Conservation (phyloP, 2,888 invertebrate genomes). For the Brachypterus glaber region DNA sequence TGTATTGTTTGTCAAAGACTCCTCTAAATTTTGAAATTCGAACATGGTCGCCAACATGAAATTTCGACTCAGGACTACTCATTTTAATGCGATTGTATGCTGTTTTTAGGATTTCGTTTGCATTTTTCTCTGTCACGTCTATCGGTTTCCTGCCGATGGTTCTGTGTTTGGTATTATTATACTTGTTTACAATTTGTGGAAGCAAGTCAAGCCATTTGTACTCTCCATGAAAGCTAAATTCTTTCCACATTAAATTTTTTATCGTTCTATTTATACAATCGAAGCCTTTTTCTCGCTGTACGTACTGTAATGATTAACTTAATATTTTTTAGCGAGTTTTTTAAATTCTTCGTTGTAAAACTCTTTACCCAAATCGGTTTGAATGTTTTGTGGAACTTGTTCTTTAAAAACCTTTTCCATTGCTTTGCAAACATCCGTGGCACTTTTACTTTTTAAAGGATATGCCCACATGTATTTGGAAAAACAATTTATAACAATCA, state of each 20-base stretch:
- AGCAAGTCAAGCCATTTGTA: slow-evolving; percentile 14
- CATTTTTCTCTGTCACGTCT: too few species aligned
- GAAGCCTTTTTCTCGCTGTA: slow-evolving; percentile 2
- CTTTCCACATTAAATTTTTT: slow-evolving; percentile 12
- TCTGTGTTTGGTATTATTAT: slow-evolving; percentile 3
- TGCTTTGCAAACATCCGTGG: slow-evolving; percentile 20
- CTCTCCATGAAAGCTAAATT: slow-evolving; percentile 21
- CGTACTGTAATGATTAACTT: slow-evolving; percentile 15
- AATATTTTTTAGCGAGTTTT: slow-evolving; percentile 10
- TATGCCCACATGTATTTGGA: slow-evolving; percentile 33
- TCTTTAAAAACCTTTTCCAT: slow-evolving; percentile 9
- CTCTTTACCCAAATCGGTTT: slow-evolving; percentile 15
- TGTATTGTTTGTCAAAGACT: slow-evolving; percentile 29
- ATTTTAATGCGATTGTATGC: too few species aligned
- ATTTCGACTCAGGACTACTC: slow-evolving; percentile 13
- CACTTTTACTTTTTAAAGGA: slow-evolving; percentile 29
- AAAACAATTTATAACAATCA: slow-evolving; percentile 32
- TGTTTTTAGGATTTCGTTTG: too few species aligned
- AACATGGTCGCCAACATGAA: slow-evolving; percentile 26
- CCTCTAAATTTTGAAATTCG: slow-evolving; percentile 26
- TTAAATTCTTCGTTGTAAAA: slow-evolving; percentile 12
- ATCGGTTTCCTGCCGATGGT: slow-evolving; percentile 1
- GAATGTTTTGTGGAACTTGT: slow-evolving; percentile 14
- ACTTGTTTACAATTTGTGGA: background rate
- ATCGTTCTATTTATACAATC: slow-evolving; percentile 7